Evolutionary conservation across 2,888 invertebrate genomes (phyloP), one percentile per base, ranked within the genome.

Genomic region (Matsumyia berberina): DNA sequence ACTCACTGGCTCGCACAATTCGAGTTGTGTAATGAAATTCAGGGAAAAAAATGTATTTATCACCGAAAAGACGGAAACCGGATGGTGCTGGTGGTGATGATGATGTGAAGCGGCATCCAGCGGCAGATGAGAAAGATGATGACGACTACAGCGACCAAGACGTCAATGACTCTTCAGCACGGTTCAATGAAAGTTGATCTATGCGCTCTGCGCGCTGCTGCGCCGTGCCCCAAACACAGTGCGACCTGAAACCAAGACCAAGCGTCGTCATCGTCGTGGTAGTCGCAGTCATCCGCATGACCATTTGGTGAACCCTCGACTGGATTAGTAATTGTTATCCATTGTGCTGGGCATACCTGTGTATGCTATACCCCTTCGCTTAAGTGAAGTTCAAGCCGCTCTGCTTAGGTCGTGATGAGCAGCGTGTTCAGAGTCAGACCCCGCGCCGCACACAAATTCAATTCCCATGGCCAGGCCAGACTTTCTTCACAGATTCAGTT

Each of bases 131-230:
- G 57, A 57, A 19, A 33, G 44, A 77, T 46, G 62, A 62, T 24
- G 55, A 12, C 19, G 69, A 51, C 58, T 49, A 12, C 19, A 62
- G 44, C 58, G 74, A 62, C 37, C 49, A 9, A 39, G 67, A 80
- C 79, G 85, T 85, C 85, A 85, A 85, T 85, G 85, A 85, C 85
- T 80, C 33, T 11, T 60, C 64, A 64, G 6, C 69, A 64, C 64
- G 80, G 85, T 78, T 78, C 78, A 78, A 78, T 35, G 85, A 85
- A 85, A 85, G 85, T 85, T 85, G 80, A 85, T 80, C 80, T 79
- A 80, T 85, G 79, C 24, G 62, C 57, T 57, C 46, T 24, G 29
- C 44, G 51, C 33, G 39, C 42, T 33, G 29, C 46, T 8, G 11
- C 46, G 5, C 8, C 57, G 64, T 66, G 69, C 39, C 44, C 24